Evolutionary conservation across 2,888 invertebrate genomes (phyloP), one percentile per base, ranked within the genome.

Genomic region (Palloptera scutellata): DNA sequence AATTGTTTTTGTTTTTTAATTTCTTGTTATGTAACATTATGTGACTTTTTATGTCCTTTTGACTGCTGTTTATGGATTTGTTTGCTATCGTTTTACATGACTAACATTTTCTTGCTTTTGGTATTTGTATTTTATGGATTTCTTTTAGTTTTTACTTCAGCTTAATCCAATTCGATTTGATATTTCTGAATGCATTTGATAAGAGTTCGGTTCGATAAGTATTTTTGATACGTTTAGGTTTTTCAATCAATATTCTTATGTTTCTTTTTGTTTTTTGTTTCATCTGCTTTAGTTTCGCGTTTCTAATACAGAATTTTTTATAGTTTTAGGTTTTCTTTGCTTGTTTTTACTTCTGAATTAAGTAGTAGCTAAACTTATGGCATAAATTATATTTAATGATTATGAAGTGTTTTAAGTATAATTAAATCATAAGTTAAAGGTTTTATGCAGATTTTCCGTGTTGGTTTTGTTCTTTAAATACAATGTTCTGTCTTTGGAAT

Each of bases 1-100:
- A 30, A 30, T 30, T 30, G 30, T 30, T 30, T n/a, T 30, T 30
- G 6, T 30, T 30, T 30, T 30, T 30, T 30, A 30, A 4, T 30
- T 43, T 42, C 5, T 17, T 62, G 12, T 74, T 73, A 79, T 78
- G 73, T 75, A 78, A 79, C 79, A 79, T 77, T 77, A 76, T 76
- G 77, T 73, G 75, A 74, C 48, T 54, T 17, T 41, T 41, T 42
- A 57, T 41, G 42, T 30, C 40, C n/a, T 17, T 55, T 55, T 40
- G n/a, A 30, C 41, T 8, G n/a, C 30, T 55, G n/a, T 11, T 8
- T 48, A 30, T 60, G 48, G 45, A 48, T 52, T 30, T 4, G 2
- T 48, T 61, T 43, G n/a, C 19, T 59, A 11, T n/a, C 2, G n/a
- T 59, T 59, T 45, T 43, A 19, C 48, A 45, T 41, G 12, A 17